Evolutionary conservation across 2,113 vertebrate species (phyloP).

Genomic region (Labrus mixtus): DNA sequence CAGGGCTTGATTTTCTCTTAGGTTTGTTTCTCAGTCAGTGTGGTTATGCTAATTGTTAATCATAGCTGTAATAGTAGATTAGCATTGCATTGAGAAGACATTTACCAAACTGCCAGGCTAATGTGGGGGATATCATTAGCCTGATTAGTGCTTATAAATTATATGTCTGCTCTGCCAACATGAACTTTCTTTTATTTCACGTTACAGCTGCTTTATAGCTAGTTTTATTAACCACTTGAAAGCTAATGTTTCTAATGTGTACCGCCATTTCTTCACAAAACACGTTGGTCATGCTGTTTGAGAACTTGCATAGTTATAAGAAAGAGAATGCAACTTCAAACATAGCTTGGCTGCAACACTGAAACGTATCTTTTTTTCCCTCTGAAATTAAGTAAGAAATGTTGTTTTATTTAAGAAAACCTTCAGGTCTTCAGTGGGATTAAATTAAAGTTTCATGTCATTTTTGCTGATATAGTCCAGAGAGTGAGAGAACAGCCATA

Average conservation of each 20-base stretch:
- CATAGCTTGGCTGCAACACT: not conserved
- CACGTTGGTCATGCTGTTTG: not conserved
- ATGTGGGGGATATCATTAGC: constrained; percentile 44
- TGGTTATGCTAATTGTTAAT: constrained; percentile 50
- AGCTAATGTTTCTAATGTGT: constrained; percentile 9
- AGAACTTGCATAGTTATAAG: not conserved
- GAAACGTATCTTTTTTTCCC: not conserved
- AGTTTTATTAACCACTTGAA: constrained; percentile 32
- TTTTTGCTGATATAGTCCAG: not conserved
- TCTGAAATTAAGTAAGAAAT: constrained; percentile 1
- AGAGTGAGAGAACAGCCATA: not conserved
- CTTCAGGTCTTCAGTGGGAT: not conserved
- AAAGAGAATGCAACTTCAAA: too few species aligned
- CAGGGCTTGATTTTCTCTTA: constrained; percentile 60
- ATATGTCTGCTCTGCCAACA: constrained; percentile 34
- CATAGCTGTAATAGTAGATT: constrained; percentile 55
- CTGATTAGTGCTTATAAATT: constrained; percentile 43
- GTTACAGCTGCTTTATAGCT: constrained; percentile 13
- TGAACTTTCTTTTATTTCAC: constrained; percentile 32
- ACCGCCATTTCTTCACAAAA: not conserved
- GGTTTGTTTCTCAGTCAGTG: constrained; percentile 64
- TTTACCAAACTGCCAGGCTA: constrained; percentile 46
- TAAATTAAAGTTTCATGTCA: not conserved
- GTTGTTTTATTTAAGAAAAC: not conserved
- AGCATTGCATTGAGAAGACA: constrained; percentile 30